phyloP scores from a whole-genome alignment of 2,797 vertebrate species.

The Mustela erminea region DNA sequence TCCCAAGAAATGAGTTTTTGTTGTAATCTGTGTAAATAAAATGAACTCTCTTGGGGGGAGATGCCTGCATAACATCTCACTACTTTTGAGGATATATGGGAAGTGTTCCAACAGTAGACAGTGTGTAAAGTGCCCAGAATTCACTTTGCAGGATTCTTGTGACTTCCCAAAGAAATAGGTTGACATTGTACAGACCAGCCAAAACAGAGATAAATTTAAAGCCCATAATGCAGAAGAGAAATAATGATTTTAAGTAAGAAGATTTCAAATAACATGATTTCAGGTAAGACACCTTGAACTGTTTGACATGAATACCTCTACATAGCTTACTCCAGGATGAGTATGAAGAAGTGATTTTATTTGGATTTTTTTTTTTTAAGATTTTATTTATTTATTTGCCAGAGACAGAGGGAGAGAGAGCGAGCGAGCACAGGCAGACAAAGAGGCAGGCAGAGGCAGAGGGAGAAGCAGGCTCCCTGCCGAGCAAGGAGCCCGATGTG shows the following conservation, averaged over 20 bases:
- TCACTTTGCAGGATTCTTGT: neutral
- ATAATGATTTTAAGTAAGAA: neutral
- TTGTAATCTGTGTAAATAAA: conserved; percentile 50
- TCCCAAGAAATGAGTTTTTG: neutral
- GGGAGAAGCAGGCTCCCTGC: neutral
- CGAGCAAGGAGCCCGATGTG: neutral
- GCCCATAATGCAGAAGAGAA: neutral
- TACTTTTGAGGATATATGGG: neutral
- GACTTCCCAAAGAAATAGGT: neutral
- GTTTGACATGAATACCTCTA: neutral
- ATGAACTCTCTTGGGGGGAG: neutral
- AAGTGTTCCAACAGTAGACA: neutral
- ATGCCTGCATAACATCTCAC: neutral
- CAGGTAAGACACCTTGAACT: neutral
- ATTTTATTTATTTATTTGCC: too few species aligned
- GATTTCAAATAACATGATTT: neutral
- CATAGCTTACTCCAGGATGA: neutral
- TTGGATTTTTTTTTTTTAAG: too few species aligned
- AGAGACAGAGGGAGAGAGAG: too few species aligned
- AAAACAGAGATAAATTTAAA: neutral
- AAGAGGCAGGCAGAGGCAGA: neutral
- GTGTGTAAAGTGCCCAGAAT: neutral
- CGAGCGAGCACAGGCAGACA: neutral
- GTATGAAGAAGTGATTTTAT: neutral
- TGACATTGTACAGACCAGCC: neutral